Evolutionary conservation across 2,113 vertebrate species (phyloP), one percentile per base, ranked within the genome.

Genomic region (Sapajus apella): DNA sequence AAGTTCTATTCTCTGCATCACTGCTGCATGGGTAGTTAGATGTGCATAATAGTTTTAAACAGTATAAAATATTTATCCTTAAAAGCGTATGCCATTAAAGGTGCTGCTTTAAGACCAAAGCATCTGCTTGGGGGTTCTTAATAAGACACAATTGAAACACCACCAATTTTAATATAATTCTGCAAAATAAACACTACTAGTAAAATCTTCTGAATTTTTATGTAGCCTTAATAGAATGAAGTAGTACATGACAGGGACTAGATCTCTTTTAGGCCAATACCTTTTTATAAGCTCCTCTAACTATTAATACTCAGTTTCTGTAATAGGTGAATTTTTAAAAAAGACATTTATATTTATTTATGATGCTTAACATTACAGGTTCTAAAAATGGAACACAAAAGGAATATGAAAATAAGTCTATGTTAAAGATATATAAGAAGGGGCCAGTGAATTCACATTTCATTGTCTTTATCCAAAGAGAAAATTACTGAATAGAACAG

Each of bases 311-410:
- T 87, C 55, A 64, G 27, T 45, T 94, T 97, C 52, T 23, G 12
- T 61, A 66, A 89, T 14, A 85, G 50, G n/a, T 76, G 16, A 45
- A 35, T 66, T 73, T 84, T 58, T 92, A 2, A 79, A 52, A 79
- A 55, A 80, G 43, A 94, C 32, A 14, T 72, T 86, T 84, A 87
- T 79, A 87, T 87, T 52, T 95, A 47, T 79, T 93, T 95, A 81
- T 90, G 79, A 64, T 79, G 82, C 40, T 96, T 89, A 95, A 79
- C 95, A 94, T 88, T 96, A n/a, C 68, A 73, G 37, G 16, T 10
- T 97, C 10, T 47, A 76, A 40, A 92, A 92, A 95, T 14, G 91
- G 64, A 75, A 77, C 27, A 94, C 43, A 87, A 95, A 92, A 77
- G 37, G 20, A 87, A 66, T 18, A 88, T n/a, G 35, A 87, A 73